Conservation (phyloP, 2,797 vertebrate species). For the Spea hammondii region DNA sequence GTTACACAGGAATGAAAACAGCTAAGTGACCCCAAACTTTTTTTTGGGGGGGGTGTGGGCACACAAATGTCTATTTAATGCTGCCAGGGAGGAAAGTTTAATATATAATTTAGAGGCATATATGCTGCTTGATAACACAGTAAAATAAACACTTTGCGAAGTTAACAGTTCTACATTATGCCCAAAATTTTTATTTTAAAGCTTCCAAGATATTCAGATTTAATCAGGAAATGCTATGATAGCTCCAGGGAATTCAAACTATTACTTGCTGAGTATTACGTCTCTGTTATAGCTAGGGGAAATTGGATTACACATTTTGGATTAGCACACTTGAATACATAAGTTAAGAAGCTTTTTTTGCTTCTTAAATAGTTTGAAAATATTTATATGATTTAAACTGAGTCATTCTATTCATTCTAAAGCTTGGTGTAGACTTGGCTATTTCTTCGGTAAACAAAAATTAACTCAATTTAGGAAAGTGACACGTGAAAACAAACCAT, state of each 20-base stretch:
- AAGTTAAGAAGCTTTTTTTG: background rate
- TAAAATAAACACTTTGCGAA: too few species aligned
- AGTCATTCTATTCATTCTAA: background rate
- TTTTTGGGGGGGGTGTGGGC: too few species aligned
- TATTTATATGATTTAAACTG: background rate
- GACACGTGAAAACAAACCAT: background rate
- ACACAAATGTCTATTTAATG: too few species aligned
- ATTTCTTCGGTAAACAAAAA: background rate
- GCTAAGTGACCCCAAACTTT: too few species aligned
- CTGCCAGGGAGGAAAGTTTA: too few species aligned
- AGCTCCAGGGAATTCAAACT: background rate
- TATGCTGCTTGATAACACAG: too few species aligned
- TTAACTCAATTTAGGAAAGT: slow-evolving; percentile 1
- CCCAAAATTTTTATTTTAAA: background rate
- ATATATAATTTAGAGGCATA: too few species aligned
- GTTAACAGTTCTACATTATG: background rate
- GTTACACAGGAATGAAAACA: too few species aligned
- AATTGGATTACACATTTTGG: slow-evolving; percentile 13
- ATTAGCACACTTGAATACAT: background rate
- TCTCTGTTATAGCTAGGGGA: background rate
- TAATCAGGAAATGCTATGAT: background rate
- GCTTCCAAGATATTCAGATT: background rate
- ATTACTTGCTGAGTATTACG: too few species aligned
- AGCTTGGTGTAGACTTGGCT: background rate
- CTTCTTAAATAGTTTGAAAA: background rate